Evolutionary conservation across 2,113 vertebrate species (phyloP).

Genomic region (Physeter macrocephalus): DNA sequence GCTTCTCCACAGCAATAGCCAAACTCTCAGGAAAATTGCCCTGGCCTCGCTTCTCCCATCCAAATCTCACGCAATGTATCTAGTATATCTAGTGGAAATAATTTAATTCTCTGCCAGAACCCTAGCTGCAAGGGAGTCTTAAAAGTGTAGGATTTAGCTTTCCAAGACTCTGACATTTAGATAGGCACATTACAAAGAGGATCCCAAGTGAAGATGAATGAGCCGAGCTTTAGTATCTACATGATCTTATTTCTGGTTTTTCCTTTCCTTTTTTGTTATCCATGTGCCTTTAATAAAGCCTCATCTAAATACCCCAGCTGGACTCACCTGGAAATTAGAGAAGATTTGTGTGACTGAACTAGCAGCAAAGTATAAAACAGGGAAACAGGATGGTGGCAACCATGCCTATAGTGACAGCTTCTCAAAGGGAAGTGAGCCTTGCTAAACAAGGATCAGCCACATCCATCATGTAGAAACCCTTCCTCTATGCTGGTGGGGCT

Average conservation of each 20-base stretch:
- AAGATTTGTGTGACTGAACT: background rate
- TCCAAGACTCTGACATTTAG: background rate
- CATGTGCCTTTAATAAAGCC: background rate
- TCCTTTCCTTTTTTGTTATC: background rate
- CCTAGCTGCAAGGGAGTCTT: background rate
- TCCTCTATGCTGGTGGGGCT: background rate
- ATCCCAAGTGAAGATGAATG: background rate
- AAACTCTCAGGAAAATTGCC: background rate
- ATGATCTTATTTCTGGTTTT: background rate
- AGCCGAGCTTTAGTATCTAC: background rate
- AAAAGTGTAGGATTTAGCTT: background rate
- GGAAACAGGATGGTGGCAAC: background rate
- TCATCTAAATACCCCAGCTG: background rate
- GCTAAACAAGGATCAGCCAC: background rate
- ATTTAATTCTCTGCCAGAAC: background rate
- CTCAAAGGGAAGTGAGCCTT: background rate
- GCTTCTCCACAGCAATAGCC: background rate
- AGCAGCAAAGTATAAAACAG: background rate
- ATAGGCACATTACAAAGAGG: background rate
- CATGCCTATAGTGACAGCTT: background rate
- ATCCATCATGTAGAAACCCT: background rate
- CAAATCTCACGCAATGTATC: background rate
- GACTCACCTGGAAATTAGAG: background rate
- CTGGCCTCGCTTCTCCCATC: background rate
- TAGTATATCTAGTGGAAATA: background rate